phyloP scores from a whole-genome alignment of 2,797 vertebrate genomes.

The Bradypus variegatus region DNA sequence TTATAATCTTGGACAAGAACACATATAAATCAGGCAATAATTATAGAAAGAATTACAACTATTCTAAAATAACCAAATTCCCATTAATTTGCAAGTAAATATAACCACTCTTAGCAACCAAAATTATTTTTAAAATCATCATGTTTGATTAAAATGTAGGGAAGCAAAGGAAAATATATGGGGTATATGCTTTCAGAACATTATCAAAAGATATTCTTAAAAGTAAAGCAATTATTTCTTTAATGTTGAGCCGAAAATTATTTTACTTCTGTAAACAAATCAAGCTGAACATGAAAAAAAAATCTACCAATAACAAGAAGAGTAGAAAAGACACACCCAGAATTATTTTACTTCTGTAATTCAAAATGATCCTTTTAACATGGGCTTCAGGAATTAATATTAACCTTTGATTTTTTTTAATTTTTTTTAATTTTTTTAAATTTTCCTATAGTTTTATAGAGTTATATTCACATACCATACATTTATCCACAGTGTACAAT shows the following conservation, averaged over 20 bases:
- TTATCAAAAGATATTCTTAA: not conserved
- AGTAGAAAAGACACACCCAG: not conserved
- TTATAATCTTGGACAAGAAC: not conserved
- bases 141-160: not conserved
- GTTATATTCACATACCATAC: too few relatives aligned
- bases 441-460: too few relatives aligned
- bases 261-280: slow-evolving; percentile 14
- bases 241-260: not conserved
- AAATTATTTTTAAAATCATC: not conserved
- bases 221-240: slow-evolving; percentile 16
- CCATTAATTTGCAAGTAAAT: not conserved
- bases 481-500: too few relatives aligned
- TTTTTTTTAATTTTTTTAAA: too few relatives aligned
- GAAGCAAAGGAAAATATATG: not conserved
- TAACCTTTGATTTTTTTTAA: not conserved
- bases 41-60: not conserved
- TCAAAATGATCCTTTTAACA: slow-evolving; percentile 23
- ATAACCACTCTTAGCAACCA: not conserved
- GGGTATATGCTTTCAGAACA: not conserved
- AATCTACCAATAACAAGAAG: not conserved
- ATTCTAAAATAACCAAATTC: not conserved
- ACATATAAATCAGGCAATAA: not conserved
- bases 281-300: slow-evolving; percentile 22
- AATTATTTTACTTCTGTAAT: not conserved
- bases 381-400: not conserved